Evolutionary conservation across 2,113 vertebrate genomes (phyloP).

Genomic region (Callocephalon fimbriatum): DNA sequence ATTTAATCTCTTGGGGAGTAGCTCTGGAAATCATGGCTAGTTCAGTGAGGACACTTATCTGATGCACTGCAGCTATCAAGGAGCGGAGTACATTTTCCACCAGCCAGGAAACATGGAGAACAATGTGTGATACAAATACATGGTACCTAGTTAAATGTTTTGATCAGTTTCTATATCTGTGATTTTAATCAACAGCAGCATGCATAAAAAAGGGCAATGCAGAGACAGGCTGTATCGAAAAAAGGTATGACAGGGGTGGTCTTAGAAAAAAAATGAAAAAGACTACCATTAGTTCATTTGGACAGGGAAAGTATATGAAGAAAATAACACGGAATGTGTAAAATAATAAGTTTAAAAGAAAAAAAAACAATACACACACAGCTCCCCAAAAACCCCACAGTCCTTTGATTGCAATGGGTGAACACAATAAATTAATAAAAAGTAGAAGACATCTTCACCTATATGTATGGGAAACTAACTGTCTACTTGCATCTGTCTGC

Average conservation of each 20-base stretch:
- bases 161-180: not conserved
- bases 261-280: not conserved
- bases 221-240: not conserved
- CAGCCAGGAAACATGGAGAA: not conserved
- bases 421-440: not conserved
- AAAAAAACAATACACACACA: not conserved
- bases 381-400: not conserved
- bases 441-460: not conserved
- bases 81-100: not conserved
- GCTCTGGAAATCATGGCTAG: not conserved
- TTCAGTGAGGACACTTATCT: not conserved
- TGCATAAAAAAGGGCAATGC: not conserved
- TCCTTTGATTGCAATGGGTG: not conserved
- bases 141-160: not conserved
- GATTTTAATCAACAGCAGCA: not conserved
- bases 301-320: not conserved
- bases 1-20: constrained; percentile 2
- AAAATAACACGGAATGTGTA: not conserved
- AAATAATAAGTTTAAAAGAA: not conserved
- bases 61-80: not conserved
- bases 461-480: not conserved
- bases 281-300: not conserved
- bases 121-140: not conserved
- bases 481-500: not conserved
- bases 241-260: not conserved